Evolutionary conservation across 2,888 invertebrate species (phyloP).

Genomic region (Camptogramma bilineatum): DNA sequence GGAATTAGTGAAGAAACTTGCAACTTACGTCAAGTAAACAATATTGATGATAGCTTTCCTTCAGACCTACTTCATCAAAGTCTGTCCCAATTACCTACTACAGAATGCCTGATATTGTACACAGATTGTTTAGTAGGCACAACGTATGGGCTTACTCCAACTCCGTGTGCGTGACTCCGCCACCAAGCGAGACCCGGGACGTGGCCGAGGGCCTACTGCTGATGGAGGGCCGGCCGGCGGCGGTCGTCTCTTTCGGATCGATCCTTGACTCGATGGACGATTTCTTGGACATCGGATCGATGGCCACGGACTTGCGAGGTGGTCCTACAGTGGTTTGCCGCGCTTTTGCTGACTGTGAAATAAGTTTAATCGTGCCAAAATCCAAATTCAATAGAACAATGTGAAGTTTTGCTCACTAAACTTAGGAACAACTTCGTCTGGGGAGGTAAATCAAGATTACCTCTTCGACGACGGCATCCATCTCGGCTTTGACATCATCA

Average conservation of each 20-base stretch:
- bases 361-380: too few relatives aligned
- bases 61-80: too few relatives aligned
- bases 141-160: constrained; percentile 51
- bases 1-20: too few relatives aligned
- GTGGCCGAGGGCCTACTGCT: constrained; percentile 16
- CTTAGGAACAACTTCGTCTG: too few relatives aligned
- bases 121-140: too few relatives aligned
- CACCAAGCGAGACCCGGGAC: constrained; percentile 11
- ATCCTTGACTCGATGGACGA: constrained; percentile 25
- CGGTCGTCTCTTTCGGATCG: constrained; percentile 20
- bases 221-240: constrained; percentile 14
- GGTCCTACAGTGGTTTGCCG: neutral
- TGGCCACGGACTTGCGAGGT: constrained; percentile 51
- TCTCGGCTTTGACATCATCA: constrained; percentile 70
- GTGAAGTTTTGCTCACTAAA: too few relatives aligned
- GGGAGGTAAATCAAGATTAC: too few relatives aligned
- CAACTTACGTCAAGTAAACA: too few relatives aligned
- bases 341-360: constrained; percentile 1
- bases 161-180: constrained; percentile 51
- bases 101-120: too few relatives aligned
- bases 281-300: constrained; percentile 42
- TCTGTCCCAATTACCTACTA: too few relatives aligned
- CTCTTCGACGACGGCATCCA: constrained; percentile 24
- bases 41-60: too few relatives aligned
- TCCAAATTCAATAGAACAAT: too few relatives aligned